Evolutionary conservation across 53 echinoderm and acorn worm genomes (phyloP), one percentile per base, ranked within the genome.

Genomic region (Zoroaster sp.): DNA sequence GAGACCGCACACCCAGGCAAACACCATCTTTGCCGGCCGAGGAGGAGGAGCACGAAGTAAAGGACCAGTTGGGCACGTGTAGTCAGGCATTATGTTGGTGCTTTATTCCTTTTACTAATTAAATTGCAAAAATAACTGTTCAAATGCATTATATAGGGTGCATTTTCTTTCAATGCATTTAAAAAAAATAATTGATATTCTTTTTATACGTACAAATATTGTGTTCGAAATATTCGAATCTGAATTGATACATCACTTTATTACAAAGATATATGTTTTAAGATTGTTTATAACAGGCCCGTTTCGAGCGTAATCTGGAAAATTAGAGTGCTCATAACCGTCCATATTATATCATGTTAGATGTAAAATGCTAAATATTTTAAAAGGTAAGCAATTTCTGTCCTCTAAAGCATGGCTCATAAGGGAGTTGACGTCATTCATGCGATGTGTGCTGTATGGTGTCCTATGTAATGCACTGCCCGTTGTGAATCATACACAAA

Each of bases 21-120:
- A 69, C 21, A n/a, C 69, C 25, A 85, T 71, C 42, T 85, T 85
- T 70, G 35, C 69, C 21, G 71, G 69, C 3, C 45, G 85, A 31
- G 52, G 21, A 70, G 85, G 40, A 3, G 49, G 69, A 0, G n/a
- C 69, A 33, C 6, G 55, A 4, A 43, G 12, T 43, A 4, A 68
- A 18, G 83, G 69, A 25, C 69, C 69, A 47, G 41, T 47, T 39
- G 85, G 23, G n/a, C 70, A 69, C 47, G 85, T 85, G 43, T 85
- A 85, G 85, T 85, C 35, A 36, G 46, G 34, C 34, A 46, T 32
- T 35, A 31, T 32, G 10, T 49, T 49, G 49, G 76, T 76, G 76
- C 76, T 76, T 79, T 59, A 79, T 79, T 79, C 54, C 55, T 79
- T 78, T 53, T 18, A n/a, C 2, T 20, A 35, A 54, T 78, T 78